phyloP scores from a whole-genome alignment of 2,113 vertebrate species.

The Bagarius yarrelli region DNA sequence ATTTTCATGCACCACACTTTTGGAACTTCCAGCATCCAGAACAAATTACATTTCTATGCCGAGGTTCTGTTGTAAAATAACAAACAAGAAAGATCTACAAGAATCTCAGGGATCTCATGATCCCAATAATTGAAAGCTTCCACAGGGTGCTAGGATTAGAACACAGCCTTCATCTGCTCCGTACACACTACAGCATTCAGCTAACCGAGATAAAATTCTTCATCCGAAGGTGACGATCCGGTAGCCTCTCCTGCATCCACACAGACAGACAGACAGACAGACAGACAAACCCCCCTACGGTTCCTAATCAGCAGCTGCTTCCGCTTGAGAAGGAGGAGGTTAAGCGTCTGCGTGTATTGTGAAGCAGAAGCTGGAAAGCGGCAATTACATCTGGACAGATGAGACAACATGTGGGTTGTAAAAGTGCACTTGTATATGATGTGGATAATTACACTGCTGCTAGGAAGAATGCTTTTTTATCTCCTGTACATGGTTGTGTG shows the following conservation, averaged over 20 bases:
- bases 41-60: no score
- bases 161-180: not conserved
- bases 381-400: not conserved
- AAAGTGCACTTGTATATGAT: not conserved
- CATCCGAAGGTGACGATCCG: not conserved
- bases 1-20: no score
- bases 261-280: not conserved
- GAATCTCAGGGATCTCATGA: no score
- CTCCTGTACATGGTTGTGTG: not conserved
- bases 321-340: not conserved
- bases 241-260: not conserved
- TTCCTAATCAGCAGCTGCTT: not conserved
- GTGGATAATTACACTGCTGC: constrained; percentile 2
- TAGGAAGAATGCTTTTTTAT: not conserved
- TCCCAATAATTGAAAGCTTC: no score
- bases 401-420: constrained; percentile 22
- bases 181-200: not conserved
- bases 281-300: not conserved
- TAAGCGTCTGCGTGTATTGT: not conserved
- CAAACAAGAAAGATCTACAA: no score
- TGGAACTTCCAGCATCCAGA: not conserved
- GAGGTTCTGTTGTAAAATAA: no score
- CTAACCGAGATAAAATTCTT: not conserved
- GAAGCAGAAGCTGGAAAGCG: constrained; percentile 1
- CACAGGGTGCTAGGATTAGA: no score